These are phyloP conservation scores for Ariolimax columbianus DNA, from an alignment of 2,888 invertebrate genomes.

Conservation along the genomic window DNA sequence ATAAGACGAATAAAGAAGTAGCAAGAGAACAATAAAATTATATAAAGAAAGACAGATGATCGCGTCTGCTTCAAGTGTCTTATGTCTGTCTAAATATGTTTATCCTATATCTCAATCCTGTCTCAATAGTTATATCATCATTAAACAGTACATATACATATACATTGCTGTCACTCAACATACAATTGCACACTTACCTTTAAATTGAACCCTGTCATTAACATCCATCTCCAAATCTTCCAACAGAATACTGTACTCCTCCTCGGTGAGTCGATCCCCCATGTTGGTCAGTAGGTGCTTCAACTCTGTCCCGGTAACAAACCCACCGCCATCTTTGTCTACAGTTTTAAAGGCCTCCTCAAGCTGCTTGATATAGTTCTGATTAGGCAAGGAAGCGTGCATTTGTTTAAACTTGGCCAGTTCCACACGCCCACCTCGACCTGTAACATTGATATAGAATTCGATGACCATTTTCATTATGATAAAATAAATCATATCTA, in stretches of 20 bases:
- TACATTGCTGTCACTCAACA: too few species aligned
- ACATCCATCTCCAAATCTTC: conserved; percentile 90
- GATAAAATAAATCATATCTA: neutral
- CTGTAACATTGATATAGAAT: neutral
- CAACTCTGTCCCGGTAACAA: conserved; percentile 94
- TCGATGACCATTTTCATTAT: neutral
- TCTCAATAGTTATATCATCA: too few species aligned
- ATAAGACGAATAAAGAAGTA: too few species aligned
- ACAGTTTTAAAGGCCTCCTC: conserved; percentile 98
- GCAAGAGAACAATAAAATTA: too few species aligned
- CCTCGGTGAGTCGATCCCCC: conserved; percentile 57
- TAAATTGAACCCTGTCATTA: conserved; percentile 98
- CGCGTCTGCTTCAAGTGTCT: too few species aligned
- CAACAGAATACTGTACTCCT: conserved; percentile 55
- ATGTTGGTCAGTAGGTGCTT: conserved; percentile 74
- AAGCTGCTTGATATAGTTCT: conserved; percentile 98
- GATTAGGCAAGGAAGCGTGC: conserved; percentile 99
- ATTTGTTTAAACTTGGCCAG: conserved; percentile 99
- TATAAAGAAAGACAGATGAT: too few species aligned
- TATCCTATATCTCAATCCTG: too few species aligned
- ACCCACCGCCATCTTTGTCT: conserved; percentile 99
- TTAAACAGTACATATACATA: too few species aligned
- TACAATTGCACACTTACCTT: conserved; percentile 81
- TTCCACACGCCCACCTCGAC: conserved; percentile 93
- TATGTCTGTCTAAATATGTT: too few species aligned